Conservation (phyloP, 2,797 vertebrate genomes). For the Antrozous pallidus region DNA sequence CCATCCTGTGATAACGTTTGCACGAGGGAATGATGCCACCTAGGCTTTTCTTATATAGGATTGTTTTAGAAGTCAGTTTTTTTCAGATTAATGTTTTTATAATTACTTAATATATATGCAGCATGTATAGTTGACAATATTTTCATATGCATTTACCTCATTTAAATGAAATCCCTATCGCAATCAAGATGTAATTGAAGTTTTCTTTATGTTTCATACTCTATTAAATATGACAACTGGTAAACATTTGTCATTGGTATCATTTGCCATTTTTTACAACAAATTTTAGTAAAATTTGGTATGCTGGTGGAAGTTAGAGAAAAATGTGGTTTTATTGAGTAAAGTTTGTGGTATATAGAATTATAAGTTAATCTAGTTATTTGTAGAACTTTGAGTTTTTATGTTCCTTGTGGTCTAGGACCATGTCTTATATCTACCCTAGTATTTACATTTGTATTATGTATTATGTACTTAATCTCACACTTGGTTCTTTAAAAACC, state of each 20-base stretch:
- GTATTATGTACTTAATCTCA: neutral
- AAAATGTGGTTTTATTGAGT: constrained; percentile 7
- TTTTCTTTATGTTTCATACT: constrained; percentile 42
- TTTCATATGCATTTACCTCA: neutral
- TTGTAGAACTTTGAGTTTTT: neutral
- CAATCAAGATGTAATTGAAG: neutral
- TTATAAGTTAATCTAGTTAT: neutral
- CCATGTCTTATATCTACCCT: neutral
- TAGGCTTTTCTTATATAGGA: too few species aligned
- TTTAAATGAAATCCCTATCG: neutral
- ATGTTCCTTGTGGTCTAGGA: neutral
- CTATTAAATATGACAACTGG: neutral
- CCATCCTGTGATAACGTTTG: too few species aligned
- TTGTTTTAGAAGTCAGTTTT: constrained; percentile 9
- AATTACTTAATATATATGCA: neutral
- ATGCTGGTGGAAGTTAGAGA: neutral
- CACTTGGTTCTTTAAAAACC: neutral
- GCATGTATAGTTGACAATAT: neutral
- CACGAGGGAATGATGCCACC: too few species aligned
- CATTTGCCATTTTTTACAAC: constrained; percentile 2
- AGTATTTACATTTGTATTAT: neutral
- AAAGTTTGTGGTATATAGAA: neutral
- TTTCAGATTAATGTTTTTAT: neutral
- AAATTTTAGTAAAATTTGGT: constrained; percentile 32
- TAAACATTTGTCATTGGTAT: neutral